A percentile compares a stretch with the other conserved stretches of the same genome.
Conservation (phyloP, 2,797 vertebrate species). For the Psittacula derbiana region DNA sequence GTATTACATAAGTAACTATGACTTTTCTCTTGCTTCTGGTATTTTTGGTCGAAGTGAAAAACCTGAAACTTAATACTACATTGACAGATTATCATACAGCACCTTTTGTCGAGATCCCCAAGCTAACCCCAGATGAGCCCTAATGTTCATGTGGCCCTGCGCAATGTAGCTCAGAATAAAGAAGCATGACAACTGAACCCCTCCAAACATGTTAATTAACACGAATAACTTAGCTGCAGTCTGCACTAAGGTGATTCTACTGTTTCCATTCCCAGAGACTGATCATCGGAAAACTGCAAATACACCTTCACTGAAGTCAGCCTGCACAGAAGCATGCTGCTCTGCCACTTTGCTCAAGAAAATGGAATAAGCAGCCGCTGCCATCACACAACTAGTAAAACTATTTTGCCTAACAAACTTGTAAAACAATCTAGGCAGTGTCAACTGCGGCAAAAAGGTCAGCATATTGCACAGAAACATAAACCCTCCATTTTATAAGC, state of each 20-base stretch:
- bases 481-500: neutral
- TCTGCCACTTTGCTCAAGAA: neutral
- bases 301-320: accelerated
- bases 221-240: neutral
- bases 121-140: neutral
- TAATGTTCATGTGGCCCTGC: neutral
- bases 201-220: neutral
- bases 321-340: neutral
- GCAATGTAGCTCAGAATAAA: neutral
- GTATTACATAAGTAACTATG: neutral
- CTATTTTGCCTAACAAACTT: neutral
- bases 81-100: neutral
- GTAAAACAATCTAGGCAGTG: neutral
- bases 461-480: neutral
- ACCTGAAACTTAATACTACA: neutral
- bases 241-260: neutral
- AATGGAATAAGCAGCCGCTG: neutral
- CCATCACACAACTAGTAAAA: neutral
- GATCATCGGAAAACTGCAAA: neutral
- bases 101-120: neutral
- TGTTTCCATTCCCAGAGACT: neutral
- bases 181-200: neutral
- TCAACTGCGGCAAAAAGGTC: neutral
- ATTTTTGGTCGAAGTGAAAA: neutral
- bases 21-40: neutral